phyloP scores from a whole-genome alignment of 2,797 vertebrate species.

The Pangasius larnaudii region DNA sequence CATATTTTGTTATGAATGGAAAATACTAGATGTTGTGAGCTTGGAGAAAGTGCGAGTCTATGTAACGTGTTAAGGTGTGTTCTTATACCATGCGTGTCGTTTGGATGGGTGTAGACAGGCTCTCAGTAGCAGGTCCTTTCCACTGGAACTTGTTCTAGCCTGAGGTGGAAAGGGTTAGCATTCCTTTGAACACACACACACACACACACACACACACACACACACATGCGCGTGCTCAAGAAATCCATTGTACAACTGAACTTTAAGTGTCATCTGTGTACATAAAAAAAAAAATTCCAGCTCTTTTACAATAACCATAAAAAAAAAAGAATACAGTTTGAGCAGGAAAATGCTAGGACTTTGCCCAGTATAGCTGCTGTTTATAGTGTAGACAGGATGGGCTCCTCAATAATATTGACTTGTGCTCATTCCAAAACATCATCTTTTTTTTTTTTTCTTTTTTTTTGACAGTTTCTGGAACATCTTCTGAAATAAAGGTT shows the following conservation, averaged over 20 bases:
- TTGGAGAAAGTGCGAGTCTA: too few species aligned
- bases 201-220: not conserved
- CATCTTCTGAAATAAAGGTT: not conserved
- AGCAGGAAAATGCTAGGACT: not conserved
- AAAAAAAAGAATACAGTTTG: not conserved
- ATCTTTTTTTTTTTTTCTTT: too few species aligned
- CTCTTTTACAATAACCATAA: not conserved
- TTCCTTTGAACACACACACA: slow-evolving; percentile 17
- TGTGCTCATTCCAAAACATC: not conserved
- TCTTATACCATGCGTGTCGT: slow-evolving; percentile 36
- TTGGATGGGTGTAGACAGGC: slow-evolving; percentile 51
- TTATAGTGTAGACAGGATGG: slow-evolving; percentile 7
- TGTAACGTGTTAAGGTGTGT: slow-evolving; percentile 45
- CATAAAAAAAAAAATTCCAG: not conserved
- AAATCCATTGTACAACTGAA: not conserved
- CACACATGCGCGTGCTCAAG: not conserved
- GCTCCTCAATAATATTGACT: not conserved
- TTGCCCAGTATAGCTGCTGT: not conserved
- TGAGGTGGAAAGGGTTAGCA: slow-evolving; percentile 11
- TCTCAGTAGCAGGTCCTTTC: not conserved
- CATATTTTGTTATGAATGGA: not conserved
- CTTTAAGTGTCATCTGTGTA: not conserved
- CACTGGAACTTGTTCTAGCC: slow-evolving; percentile 22
- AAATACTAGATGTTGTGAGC: not conserved
- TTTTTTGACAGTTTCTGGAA: not conserved